These are phyloP conservation scores for Ashinkailepas kermadecensis DNA, from an alignment of 2,888 invertebrate species.

Conservation along the genomic window DNA sequence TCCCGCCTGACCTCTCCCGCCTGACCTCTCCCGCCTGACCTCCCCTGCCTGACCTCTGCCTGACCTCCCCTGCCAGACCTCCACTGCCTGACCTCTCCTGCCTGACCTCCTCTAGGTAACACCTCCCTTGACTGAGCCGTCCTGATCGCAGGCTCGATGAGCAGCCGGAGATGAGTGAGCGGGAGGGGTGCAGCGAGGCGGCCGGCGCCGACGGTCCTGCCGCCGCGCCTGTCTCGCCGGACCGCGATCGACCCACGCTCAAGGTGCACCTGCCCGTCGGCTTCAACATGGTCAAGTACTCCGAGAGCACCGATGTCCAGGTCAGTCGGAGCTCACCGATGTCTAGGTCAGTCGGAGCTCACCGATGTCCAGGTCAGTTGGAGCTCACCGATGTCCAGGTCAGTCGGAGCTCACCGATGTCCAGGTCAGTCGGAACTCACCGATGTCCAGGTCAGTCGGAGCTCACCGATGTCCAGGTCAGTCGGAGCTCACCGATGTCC, in stretches of 20 bases:
- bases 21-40: not conserved
- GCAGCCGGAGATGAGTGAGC: not conserved
- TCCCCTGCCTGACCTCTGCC: not conserved
- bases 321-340: conserved; percentile 12
- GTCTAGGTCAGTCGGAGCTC: not conserved
- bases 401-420: too few species aligned
- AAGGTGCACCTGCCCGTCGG: conserved; percentile 27
- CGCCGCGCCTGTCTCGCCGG: not conserved
- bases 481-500: too few species aligned
- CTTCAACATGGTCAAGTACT: conserved; percentile 30
- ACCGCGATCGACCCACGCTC: conserved; percentile 16
- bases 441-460: too few species aligned
- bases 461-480: too few species aligned
- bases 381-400: too few species aligned
- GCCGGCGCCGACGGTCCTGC: not conserved
- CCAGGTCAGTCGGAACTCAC: too few species aligned
- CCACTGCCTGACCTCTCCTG: not conserved
- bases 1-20: not conserved
- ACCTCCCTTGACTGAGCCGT: too few species aligned
- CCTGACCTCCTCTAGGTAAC: not conserved
- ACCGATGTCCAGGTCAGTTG: too few species aligned
- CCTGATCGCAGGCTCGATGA: not conserved
- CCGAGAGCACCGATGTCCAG: conserved; percentile 30
- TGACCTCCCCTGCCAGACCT: not conserved
- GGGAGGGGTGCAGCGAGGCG: not conserved